Evolutionary conservation across 2,888 invertebrate species (phyloP).

Genomic region (Scaptomyza polygonia): DNA sequence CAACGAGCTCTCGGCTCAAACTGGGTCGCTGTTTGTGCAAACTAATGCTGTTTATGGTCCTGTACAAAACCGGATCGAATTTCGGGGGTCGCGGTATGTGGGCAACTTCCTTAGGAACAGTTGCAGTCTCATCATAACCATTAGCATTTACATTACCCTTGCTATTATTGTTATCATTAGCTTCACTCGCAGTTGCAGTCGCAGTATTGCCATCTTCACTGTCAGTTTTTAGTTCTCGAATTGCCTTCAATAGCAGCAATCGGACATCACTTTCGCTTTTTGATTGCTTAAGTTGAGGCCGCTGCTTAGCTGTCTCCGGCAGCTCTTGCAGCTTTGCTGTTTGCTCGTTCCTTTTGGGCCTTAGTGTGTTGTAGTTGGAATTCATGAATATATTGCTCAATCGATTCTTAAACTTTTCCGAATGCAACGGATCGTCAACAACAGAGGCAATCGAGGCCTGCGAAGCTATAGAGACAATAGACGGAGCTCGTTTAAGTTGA

Average conservation of each 20-base stretch:
- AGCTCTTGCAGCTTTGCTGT: background rate
- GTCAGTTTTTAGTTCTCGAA: constrained; percentile 66
- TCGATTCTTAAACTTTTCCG: constrained; percentile 77
- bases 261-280: constrained; percentile 82
- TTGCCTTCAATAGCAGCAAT: constrained; percentile 63
- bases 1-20: constrained; percentile 61
- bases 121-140: constrained; percentile 14
- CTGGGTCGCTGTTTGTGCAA: constrained; percentile 71
- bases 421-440: constrained; percentile 74
- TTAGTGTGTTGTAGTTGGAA: constrained; percentile 34
- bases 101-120: constrained; percentile 1
- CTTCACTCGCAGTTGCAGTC: constrained; percentile 5
- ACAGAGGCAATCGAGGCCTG: constrained; percentile 54
- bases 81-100: constrained; percentile 81
- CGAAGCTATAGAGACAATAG: constrained; percentile 41
- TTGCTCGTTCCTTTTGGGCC: constrained; percentile 31
- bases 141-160: constrained; percentile 3
- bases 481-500: constrained; percentile 28
- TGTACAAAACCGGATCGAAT: constrained; percentile 82
- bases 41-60: constrained; percentile 78
- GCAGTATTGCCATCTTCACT: constrained; percentile 33
- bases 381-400: constrained; percentile 74
- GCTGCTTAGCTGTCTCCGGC: constrained; percentile 2
- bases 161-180: constrained; percentile 12
- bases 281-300: constrained; percentile 72